phyloP scores from a whole-genome alignment of 2,113 vertebrate genomes.

The Tringa solitaria region DNA sequence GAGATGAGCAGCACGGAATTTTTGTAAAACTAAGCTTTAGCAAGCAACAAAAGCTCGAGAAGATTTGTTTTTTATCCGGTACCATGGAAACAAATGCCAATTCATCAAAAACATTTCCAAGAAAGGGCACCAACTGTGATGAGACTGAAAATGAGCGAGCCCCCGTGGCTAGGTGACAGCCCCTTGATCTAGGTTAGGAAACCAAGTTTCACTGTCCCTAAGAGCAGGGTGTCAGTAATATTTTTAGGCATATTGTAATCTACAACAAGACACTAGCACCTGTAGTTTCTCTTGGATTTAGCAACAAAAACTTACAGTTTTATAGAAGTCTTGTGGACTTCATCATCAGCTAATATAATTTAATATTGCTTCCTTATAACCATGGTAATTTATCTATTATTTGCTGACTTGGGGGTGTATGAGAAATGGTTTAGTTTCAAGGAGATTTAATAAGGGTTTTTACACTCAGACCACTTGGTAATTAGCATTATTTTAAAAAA shows the following conservation, averaged over 20 bases:
- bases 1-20: background rate
- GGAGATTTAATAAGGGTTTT: background rate
- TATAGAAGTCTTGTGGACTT: background rate
- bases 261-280: background rate
- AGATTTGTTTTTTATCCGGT: background rate
- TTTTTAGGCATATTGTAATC: background rate
- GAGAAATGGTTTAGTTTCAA: background rate
- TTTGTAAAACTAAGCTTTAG: constrained; percentile 15
- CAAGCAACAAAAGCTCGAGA: background rate
- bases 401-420: background rate
- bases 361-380: background rate
- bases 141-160: background rate
- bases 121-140: background rate
- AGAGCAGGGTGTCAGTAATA: background rate
- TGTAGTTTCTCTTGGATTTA: background rate
- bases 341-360: background rate
- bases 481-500: background rate
- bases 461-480: background rate
- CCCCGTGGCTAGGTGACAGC: background rate
- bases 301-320: background rate
- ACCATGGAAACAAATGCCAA: constrained; percentile 24
- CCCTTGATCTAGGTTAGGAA: background rate
- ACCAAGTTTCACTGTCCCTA: background rate
- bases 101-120: background rate
- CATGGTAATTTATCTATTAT: background rate